phyloP scores from a whole-genome alignment of 1,140 invertebrate species.

The Caenorhabditis tropicalis region DNA sequence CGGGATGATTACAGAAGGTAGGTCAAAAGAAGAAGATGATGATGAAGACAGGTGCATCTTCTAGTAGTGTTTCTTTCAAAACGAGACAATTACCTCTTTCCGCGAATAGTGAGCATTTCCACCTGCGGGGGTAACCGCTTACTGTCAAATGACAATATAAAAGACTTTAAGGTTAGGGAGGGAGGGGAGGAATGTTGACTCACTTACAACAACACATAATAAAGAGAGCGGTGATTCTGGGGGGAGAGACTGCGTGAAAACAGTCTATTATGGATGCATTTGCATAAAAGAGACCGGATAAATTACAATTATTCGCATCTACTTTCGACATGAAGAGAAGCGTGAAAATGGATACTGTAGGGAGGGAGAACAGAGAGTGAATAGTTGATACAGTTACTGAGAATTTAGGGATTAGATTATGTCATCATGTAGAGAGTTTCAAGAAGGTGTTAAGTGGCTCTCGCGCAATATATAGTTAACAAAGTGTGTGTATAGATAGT shows the following conservation, averaged over 20 bases:
- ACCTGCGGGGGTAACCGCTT: conserved; percentile 25
- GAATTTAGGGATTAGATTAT: not conserved
- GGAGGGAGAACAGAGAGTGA: not conserved
- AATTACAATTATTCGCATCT: not conserved
- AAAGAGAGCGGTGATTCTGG: not conserved
- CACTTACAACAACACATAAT: not conserved
- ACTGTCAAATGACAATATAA: conserved; percentile 30
- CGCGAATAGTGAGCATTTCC: not conserved
- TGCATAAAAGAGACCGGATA: conserved; percentile 36
- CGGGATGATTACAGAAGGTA: conserved; percentile 96
- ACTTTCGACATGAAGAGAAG: not conserved
- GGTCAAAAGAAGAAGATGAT: not conserved
- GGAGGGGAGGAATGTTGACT: not conserved
- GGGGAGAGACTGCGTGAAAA: not conserved
- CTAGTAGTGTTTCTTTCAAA: conserved; percentile 3
- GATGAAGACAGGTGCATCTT: conserved; percentile 3
- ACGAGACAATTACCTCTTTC: conserved; percentile 12
- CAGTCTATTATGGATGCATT: conserved; percentile 10
- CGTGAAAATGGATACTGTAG: conserved; percentile 12
- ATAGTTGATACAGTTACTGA: not conserved
- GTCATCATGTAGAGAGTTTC: not conserved
- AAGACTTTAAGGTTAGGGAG: conserved; percentile 5
- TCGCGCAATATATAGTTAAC: too few species aligned
- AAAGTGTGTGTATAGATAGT: too few species aligned
- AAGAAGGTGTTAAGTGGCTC: not conserved